A percentile compares a stretch with the other conserved stretches of the same genome.
These are phyloP conservation scores for Phrynosoma platyrhinos DNA, from an alignment of 2,113 vertebrate species.

Conservation along the genomic window DNA sequence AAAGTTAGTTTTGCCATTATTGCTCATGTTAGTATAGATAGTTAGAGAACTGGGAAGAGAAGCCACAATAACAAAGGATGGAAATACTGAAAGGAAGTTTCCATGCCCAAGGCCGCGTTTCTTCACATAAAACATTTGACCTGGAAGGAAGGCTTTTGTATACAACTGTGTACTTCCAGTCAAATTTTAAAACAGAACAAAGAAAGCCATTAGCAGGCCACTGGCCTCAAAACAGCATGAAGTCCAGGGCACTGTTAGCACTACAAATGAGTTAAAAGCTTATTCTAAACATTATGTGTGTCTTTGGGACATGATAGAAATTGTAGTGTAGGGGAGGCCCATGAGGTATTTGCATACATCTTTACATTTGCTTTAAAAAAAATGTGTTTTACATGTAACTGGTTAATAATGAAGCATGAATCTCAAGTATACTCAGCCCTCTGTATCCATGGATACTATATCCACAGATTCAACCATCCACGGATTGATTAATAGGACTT, in stretches of 20 bases:
- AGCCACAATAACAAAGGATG: constrained; percentile 8
- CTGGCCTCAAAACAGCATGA: constrained; percentile 29
- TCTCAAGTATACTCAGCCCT: fast-evolving
- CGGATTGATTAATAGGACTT: not conserved
- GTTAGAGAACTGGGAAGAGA: constrained; percentile 14
- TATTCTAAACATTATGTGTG: not conserved
- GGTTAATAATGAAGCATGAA: constrained; percentile 19
- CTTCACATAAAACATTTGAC: constrained; percentile 62
- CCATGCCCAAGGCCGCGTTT: constrained; percentile 6
- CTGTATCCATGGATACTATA: not conserved
- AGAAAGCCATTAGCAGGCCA: constrained; percentile 46
- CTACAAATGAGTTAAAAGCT: constrained; percentile 22
- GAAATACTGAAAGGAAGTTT: constrained; percentile 37
- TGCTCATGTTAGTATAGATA: not conserved
- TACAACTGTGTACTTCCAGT: constrained; percentile 25
- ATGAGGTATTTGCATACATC: constrained; percentile 7
- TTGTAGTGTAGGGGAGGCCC: fast-evolving
- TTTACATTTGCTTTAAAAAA: constrained; percentile 8
- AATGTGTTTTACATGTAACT: not conserved
- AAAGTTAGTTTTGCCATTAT: not conserved
- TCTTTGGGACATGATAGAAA: not conserved
- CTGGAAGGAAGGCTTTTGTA: constrained; percentile 56
- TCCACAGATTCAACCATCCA: not conserved
- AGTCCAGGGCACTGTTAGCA: not conserved
- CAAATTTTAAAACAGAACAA: constrained; percentile 6